Base-by-base conservation (phyloP, 1,140 invertebrate species). In the Pemphigus obesinymphae region DNA sequence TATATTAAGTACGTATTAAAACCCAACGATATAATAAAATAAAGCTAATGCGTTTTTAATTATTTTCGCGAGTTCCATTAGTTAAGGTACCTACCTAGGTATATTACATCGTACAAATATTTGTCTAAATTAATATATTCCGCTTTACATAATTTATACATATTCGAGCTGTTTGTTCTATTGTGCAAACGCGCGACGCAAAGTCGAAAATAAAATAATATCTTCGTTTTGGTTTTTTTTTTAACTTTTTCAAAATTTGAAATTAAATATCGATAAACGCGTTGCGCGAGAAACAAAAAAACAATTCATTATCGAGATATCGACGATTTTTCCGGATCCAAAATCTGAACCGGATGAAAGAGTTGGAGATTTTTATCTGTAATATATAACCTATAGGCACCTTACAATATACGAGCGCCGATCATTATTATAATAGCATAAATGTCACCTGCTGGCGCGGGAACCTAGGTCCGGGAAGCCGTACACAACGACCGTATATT, bases 281-380 rank as follows among this genome's bases (percentile, higher is more conserved):
- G 10, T 34, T 23, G 37, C 10, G 7, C n/a, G 13, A 66, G 3
- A n/a, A 68, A 68, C 34, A 43, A 23, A n/a, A n/a, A n/a, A n/a
- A n/a, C n/a, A n/a, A 66, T n/a, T 34, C 34, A 3, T n/a, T 40
- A 68, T 23, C 17, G 17, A 68, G 34, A 68, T 26, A 40, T 8
- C 23, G 40, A 40, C 31, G 8, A 7, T 70, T 70, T 70, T 45
- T 23, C 76, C 76, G 76, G 76, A 80, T 63, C 76, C 55, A 29
- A 80, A 80, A 80, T 63, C 76, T 43, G 31, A 80, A 63, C 76
- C 76, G 76, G 76, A 80, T 80, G 53, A 40, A 80, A 43, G 55
- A 63, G 37, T 37, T 50, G 37, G 3, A 78, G 75, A 78, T 78
- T 61, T 78, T 61, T 80, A 80, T 80, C 37, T 37, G 23, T 17